phyloP scores from a whole-genome alignment of 2,113 vertebrate genomes.

The Callorhinus ursinus region DNA sequence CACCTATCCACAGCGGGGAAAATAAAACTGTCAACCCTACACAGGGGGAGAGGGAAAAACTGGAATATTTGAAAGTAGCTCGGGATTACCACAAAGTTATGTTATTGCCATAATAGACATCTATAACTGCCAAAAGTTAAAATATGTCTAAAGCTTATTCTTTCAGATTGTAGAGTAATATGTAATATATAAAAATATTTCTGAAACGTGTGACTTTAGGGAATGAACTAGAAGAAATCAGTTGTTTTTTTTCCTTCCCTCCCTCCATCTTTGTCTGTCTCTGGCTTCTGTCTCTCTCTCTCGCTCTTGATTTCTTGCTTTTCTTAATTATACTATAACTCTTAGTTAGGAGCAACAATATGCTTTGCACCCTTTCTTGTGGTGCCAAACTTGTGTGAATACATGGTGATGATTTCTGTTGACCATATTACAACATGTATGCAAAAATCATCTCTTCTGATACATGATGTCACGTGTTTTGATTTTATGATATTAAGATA shows the following conservation, averaged over 20 bases:
- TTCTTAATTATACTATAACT: neutral
- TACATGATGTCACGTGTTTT: neutral
- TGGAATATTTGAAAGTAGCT: neutral
- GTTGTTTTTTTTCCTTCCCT: neutral
- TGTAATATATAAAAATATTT: neutral
- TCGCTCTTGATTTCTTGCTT: neutral
- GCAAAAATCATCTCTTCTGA: neutral
- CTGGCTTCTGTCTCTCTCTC: neutral
- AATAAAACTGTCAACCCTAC: neutral
- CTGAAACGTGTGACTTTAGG: neutral
- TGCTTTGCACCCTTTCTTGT: neutral
- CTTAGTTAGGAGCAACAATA: neutral
- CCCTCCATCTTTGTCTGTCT: neutral
- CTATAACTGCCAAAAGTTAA: neutral
- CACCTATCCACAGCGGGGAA: neutral
- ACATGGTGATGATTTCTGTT: neutral
- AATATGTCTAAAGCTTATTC: neutral
- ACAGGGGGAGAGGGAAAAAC: neutral
- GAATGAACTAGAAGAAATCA: neutral
- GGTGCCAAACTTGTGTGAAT: neutral
- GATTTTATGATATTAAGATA: neutral
- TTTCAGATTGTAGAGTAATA: neutral
- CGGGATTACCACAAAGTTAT: neutral
- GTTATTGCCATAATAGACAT: neutral
- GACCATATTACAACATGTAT: neutral